Evolutionary conservation across 2,888 invertebrate species (phyloP).

Genomic region (Alcis repandata): DNA sequence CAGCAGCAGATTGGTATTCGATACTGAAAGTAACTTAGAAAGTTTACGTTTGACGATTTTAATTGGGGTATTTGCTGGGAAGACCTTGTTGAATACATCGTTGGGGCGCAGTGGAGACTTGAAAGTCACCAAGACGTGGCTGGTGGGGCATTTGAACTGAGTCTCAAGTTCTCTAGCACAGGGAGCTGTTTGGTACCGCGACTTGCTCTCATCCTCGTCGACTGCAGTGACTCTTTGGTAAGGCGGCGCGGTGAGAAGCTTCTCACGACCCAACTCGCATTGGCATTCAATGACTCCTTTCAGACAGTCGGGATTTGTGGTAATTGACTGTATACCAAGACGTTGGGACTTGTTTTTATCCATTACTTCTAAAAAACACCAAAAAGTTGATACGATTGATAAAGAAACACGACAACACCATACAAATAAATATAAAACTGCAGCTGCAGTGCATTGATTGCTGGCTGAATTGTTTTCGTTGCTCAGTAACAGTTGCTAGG

Average conservation of each 20-base stretch:
- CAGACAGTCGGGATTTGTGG: constrained; percentile 61
- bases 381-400: not conserved
- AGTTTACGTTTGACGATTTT: constrained; percentile 79
- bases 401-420: constrained; percentile 6
- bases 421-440: constrained; percentile 43
- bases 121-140: constrained; percentile 76
- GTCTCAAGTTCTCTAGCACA: constrained; percentile 68
- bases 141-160: constrained; percentile 73
- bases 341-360: constrained; percentile 50
- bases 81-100: constrained; percentile 77
- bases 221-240: constrained; percentile 61
- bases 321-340: constrained; percentile 56
- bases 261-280: constrained; percentile 80
- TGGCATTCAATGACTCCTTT: constrained; percentile 71
- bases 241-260: constrained; percentile 78
- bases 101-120: constrained; percentile 74
- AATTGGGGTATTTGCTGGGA: constrained; percentile 76
- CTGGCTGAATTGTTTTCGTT: constrained; percentile 52
- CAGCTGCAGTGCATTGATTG: constrained; percentile 38
- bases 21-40: constrained; percentile 73
- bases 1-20: constrained; percentile 73
- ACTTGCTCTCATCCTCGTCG: constrained; percentile 60
- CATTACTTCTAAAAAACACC: constrained; percentile 48
- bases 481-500: constrained; percentile 65
- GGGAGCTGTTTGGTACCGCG: constrained; percentile 73